A percentile compares a stretch with the other conserved stretches of the same genome.
Evolutionary conservation across 2,113 vertebrate genomes (phyloP).

Genomic region (Otus sunia): DNA sequence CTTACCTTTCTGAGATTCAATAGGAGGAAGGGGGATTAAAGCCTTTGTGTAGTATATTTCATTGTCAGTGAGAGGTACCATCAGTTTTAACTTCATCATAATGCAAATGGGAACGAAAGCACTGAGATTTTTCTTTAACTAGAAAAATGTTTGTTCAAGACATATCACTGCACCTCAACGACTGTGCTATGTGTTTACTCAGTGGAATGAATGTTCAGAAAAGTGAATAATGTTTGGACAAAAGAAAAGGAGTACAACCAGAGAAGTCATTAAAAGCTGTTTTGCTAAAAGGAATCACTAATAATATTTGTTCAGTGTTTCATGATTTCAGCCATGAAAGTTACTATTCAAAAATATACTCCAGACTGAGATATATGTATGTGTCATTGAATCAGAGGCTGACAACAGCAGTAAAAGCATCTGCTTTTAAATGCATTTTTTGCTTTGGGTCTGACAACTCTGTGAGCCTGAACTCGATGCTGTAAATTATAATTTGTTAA

Average conservation of each 20-base stretch:
- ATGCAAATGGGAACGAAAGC: not conserved
- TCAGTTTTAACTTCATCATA: not conserved
- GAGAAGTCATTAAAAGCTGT: not conserved
- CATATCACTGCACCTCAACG: not conserved
- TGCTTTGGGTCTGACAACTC: not conserved
- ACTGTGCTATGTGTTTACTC: not conserved
- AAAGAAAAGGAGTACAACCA: not conserved
- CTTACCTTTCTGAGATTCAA: not conserved
- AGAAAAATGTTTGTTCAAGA: not conserved
- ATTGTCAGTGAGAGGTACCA: not conserved
- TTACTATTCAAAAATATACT: not conserved
- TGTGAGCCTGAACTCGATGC: not conserved
- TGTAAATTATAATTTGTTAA: not conserved
- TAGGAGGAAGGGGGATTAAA: not conserved
- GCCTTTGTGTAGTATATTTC: not conserved
- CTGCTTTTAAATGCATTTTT: not conserved
- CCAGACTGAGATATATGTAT: not conserved
- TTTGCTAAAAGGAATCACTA: not conserved
- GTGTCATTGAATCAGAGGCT: not conserved
- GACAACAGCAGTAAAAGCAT: not conserved
- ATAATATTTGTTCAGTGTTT: not conserved
- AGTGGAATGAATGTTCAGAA: not conserved
- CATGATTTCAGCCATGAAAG: not conserved
- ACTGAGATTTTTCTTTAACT: not conserved
- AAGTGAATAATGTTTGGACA: not conserved